Conservation (phyloP, 2,888 invertebrate genomes). For the Eupsilia transversa region DNA sequence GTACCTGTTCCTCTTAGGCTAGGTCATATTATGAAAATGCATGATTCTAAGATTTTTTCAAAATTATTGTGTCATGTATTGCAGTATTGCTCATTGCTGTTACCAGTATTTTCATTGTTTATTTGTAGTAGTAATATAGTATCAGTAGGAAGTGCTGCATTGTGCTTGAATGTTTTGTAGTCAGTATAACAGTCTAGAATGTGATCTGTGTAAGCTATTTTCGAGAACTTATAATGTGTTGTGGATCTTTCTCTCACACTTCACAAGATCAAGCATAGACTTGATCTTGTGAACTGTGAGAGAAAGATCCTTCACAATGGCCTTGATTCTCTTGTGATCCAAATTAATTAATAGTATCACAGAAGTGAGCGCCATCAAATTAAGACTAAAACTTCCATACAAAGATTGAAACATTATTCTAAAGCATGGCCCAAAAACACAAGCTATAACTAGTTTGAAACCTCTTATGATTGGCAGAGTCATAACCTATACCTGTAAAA, state of each 20-base stretch:
- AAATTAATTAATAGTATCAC: background rate
- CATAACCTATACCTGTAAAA: background rate
- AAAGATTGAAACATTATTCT: background rate
- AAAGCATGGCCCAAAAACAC: background rate
- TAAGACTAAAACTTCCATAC: background rate
- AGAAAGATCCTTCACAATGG: background rate
- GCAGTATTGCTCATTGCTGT: background rate
- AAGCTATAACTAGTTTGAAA: background rate
- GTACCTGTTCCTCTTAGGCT: background rate
- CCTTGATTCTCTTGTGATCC: background rate
- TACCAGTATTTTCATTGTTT: background rate
- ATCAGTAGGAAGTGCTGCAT: conserved; percentile 2
- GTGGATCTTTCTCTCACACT: background rate
- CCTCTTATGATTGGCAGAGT: background rate
- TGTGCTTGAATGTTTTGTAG: background rate
- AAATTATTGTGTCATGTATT: background rate
- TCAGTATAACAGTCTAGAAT: background rate
- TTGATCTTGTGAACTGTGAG: too few species aligned
- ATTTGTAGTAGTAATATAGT: background rate
- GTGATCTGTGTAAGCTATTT: background rate
- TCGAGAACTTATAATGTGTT: background rate
- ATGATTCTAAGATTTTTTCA: conserved; percentile 3
- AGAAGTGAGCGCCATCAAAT: background rate
- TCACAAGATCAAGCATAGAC: too few species aligned
- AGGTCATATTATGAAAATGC: conserved; percentile 5